These are phyloP conservation scores for Phocoena sinus DNA, from an alignment of 2,113 vertebrate species.

Conservation along the genomic window DNA sequence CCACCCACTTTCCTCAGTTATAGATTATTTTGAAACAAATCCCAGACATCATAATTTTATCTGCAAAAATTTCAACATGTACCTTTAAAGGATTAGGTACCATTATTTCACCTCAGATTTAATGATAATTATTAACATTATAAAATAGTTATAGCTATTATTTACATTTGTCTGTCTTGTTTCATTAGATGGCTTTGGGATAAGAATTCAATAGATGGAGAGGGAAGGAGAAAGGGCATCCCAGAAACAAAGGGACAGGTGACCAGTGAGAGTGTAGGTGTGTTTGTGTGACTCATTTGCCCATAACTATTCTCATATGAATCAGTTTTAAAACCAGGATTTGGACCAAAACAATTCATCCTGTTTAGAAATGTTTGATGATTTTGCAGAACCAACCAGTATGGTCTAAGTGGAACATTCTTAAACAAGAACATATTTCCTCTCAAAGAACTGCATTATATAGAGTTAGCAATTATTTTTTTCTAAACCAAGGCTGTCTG, in stretches of 20 bases:
- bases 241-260: neutral
- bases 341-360: neutral
- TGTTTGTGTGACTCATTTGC: neutral
- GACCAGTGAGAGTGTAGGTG: neutral
- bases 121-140: neutral
- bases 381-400: neutral
- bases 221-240: neutral
- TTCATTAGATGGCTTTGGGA: neutral
- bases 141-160: neutral
- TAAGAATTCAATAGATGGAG: neutral
- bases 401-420: neutral
- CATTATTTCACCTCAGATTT: neutral
- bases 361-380: neutral
- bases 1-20: neutral
- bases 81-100: neutral
- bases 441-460: neutral
- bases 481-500: neutral
- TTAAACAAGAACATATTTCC: neutral
- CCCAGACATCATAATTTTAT: neutral
- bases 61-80: neutral
- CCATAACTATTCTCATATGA: neutral
- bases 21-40: conserved; percentile 15
- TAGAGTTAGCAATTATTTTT: neutral
- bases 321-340: neutral
- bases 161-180: neutral